Conservation (phyloP, 2,797 vertebrate species). For the Aythya fuligula region DNA sequence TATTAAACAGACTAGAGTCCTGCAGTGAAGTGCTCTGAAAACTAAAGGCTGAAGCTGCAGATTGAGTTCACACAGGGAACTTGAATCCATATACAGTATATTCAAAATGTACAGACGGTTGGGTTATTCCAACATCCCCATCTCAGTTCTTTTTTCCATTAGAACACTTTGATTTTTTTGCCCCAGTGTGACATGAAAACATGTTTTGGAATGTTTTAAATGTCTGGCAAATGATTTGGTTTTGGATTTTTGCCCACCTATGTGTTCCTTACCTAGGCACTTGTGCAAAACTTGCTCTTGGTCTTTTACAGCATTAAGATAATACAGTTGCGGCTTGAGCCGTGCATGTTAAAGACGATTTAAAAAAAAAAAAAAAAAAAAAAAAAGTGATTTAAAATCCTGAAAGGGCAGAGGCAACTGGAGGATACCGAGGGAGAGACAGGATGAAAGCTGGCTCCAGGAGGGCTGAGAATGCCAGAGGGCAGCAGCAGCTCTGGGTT, state of each 20-base stretch:
- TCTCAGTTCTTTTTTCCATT: slow-evolving; percentile 26
- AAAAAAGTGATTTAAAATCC: not conserved
- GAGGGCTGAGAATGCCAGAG: not conserved
- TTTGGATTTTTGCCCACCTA: slow-evolving; percentile 36
- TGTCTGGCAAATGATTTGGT: slow-evolving; percentile 18
- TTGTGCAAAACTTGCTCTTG: not conserved
- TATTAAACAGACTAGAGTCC: not conserved
- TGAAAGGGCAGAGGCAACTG: not conserved
- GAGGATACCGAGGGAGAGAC: not conserved
- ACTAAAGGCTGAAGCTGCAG: not conserved
- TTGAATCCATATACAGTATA: not conserved
- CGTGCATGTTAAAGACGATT: not conserved
- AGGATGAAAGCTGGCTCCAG: not conserved
- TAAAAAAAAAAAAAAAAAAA: not conserved
- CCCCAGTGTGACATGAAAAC: slow-evolving; percentile 5
- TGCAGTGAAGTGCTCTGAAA: not conserved
- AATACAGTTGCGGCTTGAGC: not conserved
- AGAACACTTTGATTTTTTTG: slow-evolving; percentile 29
- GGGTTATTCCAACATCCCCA: not conserved
- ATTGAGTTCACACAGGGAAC: not conserved
- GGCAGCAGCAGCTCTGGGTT: not conserved
- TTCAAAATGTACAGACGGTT: not conserved
- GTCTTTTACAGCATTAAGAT: slow-evolving; percentile 20
- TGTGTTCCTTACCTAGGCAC: slow-evolving; percentile 5
- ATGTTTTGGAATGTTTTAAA: slow-evolving; percentile 47